These are phyloP conservation scores for Galaxias olidus DNA, from an alignment of 2,797 vertebrate genomes.

Conservation along the genomic window DNA sequence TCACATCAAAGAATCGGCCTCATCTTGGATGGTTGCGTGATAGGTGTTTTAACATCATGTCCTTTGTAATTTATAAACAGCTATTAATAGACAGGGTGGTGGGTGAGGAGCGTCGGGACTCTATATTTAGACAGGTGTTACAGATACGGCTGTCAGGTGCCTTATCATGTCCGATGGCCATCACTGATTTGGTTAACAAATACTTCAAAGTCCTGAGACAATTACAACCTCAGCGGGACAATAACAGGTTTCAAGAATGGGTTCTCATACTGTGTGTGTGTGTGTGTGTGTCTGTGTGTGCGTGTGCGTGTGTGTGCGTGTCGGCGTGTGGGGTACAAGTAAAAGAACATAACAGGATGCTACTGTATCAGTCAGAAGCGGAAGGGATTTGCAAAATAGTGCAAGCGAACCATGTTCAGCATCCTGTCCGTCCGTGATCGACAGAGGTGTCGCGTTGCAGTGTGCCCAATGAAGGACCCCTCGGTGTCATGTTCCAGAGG, in stretches of 20 bases:
- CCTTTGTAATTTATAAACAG: slow-evolving; percentile 10
- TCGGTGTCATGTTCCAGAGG: slow-evolving; percentile 1
- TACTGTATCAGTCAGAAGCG: slow-evolving; percentile 17
- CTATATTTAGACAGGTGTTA: slow-evolving; percentile 6
- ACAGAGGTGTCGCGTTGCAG: slow-evolving; percentile 23
- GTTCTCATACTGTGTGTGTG: slow-evolving; percentile 19
- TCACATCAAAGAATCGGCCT: no score
- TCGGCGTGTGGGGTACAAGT: slow-evolving; percentile 11
- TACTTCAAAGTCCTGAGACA: slow-evolving; percentile 5
- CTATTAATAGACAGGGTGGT: no score
- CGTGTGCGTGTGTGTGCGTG: slow-evolving; percentile 17
- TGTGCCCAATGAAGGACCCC: slow-evolving; percentile 7
- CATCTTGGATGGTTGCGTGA: no score
- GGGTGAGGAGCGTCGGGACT: no score
- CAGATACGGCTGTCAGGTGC: background rate
- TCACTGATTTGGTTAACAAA: slow-evolving; percentile 57
- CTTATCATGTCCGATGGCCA: slow-evolving; percentile 35
- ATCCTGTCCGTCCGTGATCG: background rate
- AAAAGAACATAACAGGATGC: slow-evolving; percentile 1
- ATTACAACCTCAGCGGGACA: slow-evolving; percentile 12
- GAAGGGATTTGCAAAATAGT: slow-evolving; percentile 31
- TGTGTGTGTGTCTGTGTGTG: slow-evolving; percentile 11
- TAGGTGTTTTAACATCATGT: no score
- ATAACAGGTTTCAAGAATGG: slow-evolving; percentile 48
- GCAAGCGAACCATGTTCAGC: slow-evolving; percentile 30